Evolutionary conservation across 1,140 invertebrate genomes (phyloP).

Genomic region (Ostrea denselamellosa): DNA sequence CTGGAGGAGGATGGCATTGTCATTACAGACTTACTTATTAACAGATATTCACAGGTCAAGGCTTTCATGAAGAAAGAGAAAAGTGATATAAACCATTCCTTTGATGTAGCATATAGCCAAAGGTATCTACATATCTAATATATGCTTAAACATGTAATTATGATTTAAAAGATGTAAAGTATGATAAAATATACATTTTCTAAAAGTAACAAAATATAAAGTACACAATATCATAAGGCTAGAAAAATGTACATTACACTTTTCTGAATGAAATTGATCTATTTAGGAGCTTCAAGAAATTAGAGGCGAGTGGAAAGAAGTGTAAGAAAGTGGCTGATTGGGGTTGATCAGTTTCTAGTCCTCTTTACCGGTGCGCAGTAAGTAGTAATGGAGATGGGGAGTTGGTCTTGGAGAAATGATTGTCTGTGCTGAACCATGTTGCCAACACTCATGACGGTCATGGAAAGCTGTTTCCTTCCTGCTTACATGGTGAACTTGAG

Average conservation of each 20-base stretch:
- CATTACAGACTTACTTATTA: neutral
- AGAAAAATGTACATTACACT: neutral
- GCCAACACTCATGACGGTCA: conserved; percentile 52
- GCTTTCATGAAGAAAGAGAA: too few relatives aligned
- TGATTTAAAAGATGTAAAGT: too few relatives aligned
- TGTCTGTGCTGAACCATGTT: conserved; percentile 54
- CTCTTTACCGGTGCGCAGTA: conserved; percentile 56
- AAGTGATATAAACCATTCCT: neutral
- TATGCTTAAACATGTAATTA: neutral
- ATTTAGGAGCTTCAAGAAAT: conserved; percentile 49
- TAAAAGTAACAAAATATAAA: neutral
- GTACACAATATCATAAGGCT: neutral
- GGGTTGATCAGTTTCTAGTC: conserved; percentile 51
- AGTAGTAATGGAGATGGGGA: too few relatives aligned
- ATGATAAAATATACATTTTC: too few relatives aligned
- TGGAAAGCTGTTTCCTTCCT: conserved; percentile 29
- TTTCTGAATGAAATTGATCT: neutral
- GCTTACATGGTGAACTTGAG: conserved; percentile 52
- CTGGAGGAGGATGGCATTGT: neutral
- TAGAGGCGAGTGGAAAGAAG: conserved; percentile 26
- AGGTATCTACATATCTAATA: too few relatives aligned
- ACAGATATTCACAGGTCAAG: neutral
- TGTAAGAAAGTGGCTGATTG: conserved; percentile 15
- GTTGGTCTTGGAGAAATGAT: conserved; percentile 51
- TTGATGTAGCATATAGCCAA: neutral